Percentiles rank a stretch among this genome's conserved stretches.
phyloP scores from a whole-genome alignment of 1,140 invertebrate genomes.

The Drosophila auraria region DNA sequence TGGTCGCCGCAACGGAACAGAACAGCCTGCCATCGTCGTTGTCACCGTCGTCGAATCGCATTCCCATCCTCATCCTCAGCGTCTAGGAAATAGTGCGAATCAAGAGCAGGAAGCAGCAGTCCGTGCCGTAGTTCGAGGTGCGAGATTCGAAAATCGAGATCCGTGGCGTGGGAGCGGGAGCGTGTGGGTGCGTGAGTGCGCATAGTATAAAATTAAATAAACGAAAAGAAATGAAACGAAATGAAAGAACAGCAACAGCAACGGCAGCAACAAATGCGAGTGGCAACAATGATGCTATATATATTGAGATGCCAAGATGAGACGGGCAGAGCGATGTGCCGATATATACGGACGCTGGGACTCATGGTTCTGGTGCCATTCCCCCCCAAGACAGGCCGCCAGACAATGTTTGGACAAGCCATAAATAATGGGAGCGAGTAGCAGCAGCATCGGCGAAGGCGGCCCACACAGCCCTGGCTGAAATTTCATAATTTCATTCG shows the following conservation, averaged over 20 bases:
- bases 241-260: conserved; percentile 42
- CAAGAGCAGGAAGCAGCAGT: conserved; percentile 70
- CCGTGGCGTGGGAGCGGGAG: conserved; percentile 22
- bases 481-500: conserved; percentile 70
- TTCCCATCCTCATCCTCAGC: conserved; percentile 45
- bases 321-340: conserved; percentile 68
- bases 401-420: conserved; percentile 70
- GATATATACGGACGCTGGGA: conserved; percentile 61
- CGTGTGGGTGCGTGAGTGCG: conserved; percentile 77
- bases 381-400: conserved; percentile 39
- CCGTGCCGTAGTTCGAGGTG: conserved; percentile 10
- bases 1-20: conserved; percentile 46
- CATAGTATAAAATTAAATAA: conserved; percentile 83
- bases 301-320: conserved; percentile 51
- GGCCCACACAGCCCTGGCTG: conserved; percentile 44
- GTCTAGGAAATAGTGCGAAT: conserved; percentile 57
- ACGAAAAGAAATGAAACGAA: conserved; percentile 63
- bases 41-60: conserved; percentile 33
- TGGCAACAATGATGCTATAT: conserved; percentile 55
- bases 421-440: conserved; percentile 49
- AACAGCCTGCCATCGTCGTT: conserved; percentile 8
- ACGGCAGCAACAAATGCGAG: conserved; percentile 60
- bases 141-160: conserved; percentile 7
- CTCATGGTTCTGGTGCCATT: conserved; percentile 40
- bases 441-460: conserved; percentile 5